These are phyloP conservation scores for Plebejus argus DNA, from an alignment of 2,888 invertebrate species.

Conservation along the genomic window DNA sequence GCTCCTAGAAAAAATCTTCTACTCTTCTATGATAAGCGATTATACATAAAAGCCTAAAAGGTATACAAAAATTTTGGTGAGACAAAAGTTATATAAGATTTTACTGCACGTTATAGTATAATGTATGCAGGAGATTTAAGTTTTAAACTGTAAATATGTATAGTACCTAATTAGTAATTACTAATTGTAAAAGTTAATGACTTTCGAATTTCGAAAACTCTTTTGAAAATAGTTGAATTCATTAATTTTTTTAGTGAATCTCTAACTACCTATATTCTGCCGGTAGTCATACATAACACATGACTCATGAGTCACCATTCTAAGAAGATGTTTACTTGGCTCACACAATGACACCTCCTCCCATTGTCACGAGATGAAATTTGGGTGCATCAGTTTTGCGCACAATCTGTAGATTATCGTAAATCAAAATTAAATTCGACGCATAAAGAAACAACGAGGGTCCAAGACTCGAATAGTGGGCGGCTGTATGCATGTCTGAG, in stretches of 20 bases:
- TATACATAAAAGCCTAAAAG: too few species aligned
- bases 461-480: constrained; percentile 69
- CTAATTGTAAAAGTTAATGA: background rate
- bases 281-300: background rate
- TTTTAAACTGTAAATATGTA: too few species aligned
- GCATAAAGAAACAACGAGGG: constrained; percentile 76
- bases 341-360: constrained; percentile 38
- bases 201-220: background rate
- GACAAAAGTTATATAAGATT: too few species aligned
- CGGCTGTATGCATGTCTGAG: constrained; percentile 44
- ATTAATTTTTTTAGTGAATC: background rate
- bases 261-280: background rate
- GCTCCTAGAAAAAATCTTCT: background rate
- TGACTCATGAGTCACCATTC: constrained; percentile 18
- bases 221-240: background rate
- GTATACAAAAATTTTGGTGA: background rate
- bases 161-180: too few species aligned
- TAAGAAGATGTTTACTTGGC: constrained; percentile 41
- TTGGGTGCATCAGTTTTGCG: constrained; percentile 57
- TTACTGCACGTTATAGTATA: too few species aligned
- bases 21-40: background rate
- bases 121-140: background rate
- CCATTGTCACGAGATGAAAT: constrained; percentile 40
- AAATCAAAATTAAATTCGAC: constrained; percentile 80
- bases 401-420: constrained; percentile 71